phyloP scores from a whole-genome alignment of 2,888 invertebrate species.

The Linyphia triangularis region DNA sequence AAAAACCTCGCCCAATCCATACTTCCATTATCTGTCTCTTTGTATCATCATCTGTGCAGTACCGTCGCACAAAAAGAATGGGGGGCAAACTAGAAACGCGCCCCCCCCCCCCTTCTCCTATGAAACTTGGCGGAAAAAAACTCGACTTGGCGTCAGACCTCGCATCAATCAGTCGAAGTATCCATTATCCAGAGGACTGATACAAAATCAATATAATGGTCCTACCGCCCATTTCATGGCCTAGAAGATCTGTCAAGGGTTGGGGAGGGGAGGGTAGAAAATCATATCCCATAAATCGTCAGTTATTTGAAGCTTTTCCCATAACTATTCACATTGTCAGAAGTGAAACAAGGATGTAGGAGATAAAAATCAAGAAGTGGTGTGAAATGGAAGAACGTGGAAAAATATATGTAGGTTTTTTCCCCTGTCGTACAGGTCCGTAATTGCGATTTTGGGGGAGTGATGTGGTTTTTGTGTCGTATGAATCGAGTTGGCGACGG shows the following conservation, averaged over 20 bases:
- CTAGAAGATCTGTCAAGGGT: neutral
- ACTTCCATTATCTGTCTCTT: constrained; percentile 59
- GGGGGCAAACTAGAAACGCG: neutral
- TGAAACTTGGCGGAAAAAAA: neutral
- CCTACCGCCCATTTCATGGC: constrained; percentile 57
- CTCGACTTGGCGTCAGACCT: constrained; percentile 16
- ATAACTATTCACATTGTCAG: constrained; percentile 43
- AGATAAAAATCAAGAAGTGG: neutral
- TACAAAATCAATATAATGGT: constrained; percentile 69
- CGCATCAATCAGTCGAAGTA: constrained; percentile 57
- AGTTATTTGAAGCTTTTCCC: constrained; percentile 60
- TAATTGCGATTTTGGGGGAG: constrained; percentile 33
- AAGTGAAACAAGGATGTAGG: neutral
- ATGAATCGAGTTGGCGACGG: neutral
- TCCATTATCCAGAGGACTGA: constrained; percentile 59
- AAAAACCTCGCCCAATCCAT: constrained; percentile 30
- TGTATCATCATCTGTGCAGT: constrained; percentile 20
- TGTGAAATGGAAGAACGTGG: neutral
- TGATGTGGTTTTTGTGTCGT: constrained; percentile 22
- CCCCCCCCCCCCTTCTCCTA: neutral
- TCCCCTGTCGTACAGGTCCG: neutral
- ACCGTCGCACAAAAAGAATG: neutral
- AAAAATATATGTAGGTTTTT: neutral
- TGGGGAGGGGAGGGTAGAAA: neutral
- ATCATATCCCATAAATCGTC: constrained; percentile 68